A percentile compares a stretch with the other conserved stretches of the same genome.
These are phyloP conservation scores for Brachyhypopomus gauderio DNA, from an alignment of 2,113 vertebrate species.

Conservation along the genomic window DNA sequence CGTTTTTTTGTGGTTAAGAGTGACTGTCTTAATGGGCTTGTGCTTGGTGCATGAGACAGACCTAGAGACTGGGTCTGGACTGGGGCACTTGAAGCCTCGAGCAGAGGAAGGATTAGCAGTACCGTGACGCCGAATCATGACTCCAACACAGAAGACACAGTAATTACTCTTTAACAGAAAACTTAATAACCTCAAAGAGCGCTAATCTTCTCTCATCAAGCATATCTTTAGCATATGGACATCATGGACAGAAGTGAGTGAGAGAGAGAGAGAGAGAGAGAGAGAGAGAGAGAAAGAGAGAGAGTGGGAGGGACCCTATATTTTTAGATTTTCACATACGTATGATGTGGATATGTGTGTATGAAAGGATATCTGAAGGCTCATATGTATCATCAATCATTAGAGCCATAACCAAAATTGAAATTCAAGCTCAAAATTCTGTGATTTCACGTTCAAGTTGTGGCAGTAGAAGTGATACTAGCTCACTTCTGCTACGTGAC, in stretches of 20 bases:
- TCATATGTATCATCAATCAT: too few species aligned
- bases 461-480: too few species aligned
- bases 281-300: background rate
- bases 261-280: slow-evolving; percentile 16
- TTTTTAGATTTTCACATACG: too few species aligned
- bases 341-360: too few species aligned
- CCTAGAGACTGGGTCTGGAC: slow-evolving; percentile 31
- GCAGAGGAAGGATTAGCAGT: slow-evolving; percentile 41
- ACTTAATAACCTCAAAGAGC: slow-evolving; percentile 58
- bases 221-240: background rate
- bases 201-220: slow-evolving; percentile 44
- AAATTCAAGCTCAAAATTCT: too few species aligned
- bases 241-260: slow-evolving; percentile 39
- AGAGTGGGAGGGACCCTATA: background rate
- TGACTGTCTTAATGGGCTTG: slow-evolving; percentile 57
- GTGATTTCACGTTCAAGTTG: too few species aligned
- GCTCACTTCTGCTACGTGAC: too few species aligned
- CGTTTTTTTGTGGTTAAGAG: slow-evolving; percentile 57
- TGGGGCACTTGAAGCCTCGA: slow-evolving; percentile 20
- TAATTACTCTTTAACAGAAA: slow-evolving; percentile 63
- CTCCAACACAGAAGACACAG: slow-evolving; percentile 45
- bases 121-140: slow-evolving; percentile 47
- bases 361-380: too few species aligned
- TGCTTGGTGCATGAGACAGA: slow-evolving; percentile 48
- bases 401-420: too few species aligned